These are phyloP conservation scores for Saccostrea glomerata DNA, from an alignment of 1,140 invertebrate species.

Conservation along the genomic window DNA sequence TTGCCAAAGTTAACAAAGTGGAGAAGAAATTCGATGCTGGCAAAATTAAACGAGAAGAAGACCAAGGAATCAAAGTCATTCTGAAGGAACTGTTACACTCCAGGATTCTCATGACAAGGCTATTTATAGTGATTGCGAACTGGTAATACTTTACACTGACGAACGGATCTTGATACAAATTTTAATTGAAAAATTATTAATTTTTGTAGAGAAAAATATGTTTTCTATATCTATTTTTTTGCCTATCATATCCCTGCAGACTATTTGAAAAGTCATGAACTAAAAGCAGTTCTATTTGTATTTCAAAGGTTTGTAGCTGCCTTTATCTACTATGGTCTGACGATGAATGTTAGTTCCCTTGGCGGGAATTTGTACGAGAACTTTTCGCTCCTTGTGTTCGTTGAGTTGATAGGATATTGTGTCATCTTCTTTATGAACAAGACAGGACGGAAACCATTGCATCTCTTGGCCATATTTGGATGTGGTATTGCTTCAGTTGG, in stretches of 20 bases:
- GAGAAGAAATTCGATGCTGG: background rate
- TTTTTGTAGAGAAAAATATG: too few species aligned
- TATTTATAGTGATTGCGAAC: constrained; percentile 9
- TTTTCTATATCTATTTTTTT: background rate
- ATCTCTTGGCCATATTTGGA: background rate
- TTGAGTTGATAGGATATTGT: constrained; percentile 1
- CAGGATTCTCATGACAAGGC: background rate
- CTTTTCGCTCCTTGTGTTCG: constrained; percentile 13
- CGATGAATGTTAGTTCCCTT: constrained; percentile 65
- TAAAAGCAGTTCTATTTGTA: background rate
- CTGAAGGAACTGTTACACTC: background rate
- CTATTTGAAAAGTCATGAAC: too few species aligned
- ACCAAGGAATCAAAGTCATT: constrained; percentile 11
- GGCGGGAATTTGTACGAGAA: constrained; percentile 64
- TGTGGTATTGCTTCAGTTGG: constrained; percentile 27
- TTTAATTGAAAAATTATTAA: too few species aligned
- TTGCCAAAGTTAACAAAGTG: constrained; percentile 62
- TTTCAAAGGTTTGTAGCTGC: constrained; percentile 83
- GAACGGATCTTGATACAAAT: too few species aligned
- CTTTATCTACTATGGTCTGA: constrained; percentile 84
- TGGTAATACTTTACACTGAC: background rate
- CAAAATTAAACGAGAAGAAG: background rate
- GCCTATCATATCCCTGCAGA: too few species aligned
- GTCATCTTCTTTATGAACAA: background rate
- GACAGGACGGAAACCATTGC: constrained; percentile 4